Conservation (phyloP, 1,140 invertebrate species). For the Ceratina australensis region DNA sequence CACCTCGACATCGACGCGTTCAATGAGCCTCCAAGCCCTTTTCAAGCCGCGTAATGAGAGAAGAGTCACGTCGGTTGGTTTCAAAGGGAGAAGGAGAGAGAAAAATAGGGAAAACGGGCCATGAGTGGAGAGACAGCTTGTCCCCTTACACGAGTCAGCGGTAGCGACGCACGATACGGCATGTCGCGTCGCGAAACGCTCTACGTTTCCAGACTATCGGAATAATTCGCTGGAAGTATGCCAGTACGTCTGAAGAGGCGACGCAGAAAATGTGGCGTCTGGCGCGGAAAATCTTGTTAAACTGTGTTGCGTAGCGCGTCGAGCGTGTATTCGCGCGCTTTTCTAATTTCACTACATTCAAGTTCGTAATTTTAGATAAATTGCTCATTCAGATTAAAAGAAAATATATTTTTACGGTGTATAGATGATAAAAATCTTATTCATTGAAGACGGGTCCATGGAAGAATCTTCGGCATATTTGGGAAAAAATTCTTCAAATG, state of each 20-base stretch:
- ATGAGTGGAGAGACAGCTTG: constrained; percentile 6
- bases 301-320: too few relatives aligned
- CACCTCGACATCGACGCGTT: constrained; percentile 23
- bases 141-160: neutral
- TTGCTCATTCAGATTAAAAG: too few relatives aligned
- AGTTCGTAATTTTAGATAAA: neutral
- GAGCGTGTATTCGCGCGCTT: too few relatives aligned
- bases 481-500: too few relatives aligned
- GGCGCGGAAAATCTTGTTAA: neutral
- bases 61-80: constrained; percentile 32
- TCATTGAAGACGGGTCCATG: too few relatives aligned
- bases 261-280: constrained; percentile 8
- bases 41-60: constrained; percentile 30
- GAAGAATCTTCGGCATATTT: too few relatives aligned
- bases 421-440: too few relatives aligned
- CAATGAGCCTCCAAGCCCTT: neutral
- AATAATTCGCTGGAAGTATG: constrained; percentile 62
- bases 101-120: neutral
- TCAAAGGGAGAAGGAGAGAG: constrained; percentile 13
- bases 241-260: constrained; percentile 58
- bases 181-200: constrained; percentile 19
- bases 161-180: constrained; percentile 53
- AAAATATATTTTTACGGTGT: too few relatives aligned
- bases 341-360: too few relatives aligned
- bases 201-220: constrained; percentile 43